Percentiles rank a stretch among this genome's conserved stretches.
Conservation (phyloP, 2,888 invertebrate species). For the Anagyrus pseudococci region DNA sequence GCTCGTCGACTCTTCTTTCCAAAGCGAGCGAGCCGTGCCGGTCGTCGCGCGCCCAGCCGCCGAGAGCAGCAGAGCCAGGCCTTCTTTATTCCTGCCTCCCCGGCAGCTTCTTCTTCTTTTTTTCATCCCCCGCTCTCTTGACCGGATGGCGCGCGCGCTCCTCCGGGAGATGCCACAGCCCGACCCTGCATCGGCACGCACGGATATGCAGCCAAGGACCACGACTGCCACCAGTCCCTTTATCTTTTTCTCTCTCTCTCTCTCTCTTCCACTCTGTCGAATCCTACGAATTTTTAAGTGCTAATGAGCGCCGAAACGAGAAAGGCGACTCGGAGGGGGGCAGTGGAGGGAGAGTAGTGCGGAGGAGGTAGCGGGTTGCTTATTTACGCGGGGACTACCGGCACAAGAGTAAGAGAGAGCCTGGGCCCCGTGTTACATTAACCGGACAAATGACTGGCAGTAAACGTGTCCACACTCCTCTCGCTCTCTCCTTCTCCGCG, state of each 20-base stretch:
- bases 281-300: slow-evolving; percentile 37
- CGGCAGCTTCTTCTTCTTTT: slow-evolving; percentile 4
- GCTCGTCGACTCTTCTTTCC: no score
- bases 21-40: no score
- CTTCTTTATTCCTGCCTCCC: slow-evolving; percentile 26
- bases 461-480: slow-evolving; percentile 43
- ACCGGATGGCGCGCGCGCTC: neutral
- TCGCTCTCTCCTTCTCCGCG: slow-evolving; percentile 4
- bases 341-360: neutral
- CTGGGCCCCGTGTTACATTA: slow-evolving; percentile 30
- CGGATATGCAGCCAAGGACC: slow-evolving; percentile 13
- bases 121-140: neutral
- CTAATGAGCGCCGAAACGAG: slow-evolving; percentile 36
- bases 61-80: no score
- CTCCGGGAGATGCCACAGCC: neutral
- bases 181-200: slow-evolving; percentile 16
- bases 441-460: slow-evolving; percentile 42
- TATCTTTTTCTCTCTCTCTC: neutral
- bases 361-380: neutral
- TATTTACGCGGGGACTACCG: slow-evolving; percentile 25
- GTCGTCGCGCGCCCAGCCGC: no score
- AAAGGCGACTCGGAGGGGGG: no score
- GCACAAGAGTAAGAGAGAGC: neutral
- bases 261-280: neutral
- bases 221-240: no score